Base-by-base conservation (phyloP, 2,113 vertebrate genomes). In the Speoplatyrhinus poulsoni region DNA sequence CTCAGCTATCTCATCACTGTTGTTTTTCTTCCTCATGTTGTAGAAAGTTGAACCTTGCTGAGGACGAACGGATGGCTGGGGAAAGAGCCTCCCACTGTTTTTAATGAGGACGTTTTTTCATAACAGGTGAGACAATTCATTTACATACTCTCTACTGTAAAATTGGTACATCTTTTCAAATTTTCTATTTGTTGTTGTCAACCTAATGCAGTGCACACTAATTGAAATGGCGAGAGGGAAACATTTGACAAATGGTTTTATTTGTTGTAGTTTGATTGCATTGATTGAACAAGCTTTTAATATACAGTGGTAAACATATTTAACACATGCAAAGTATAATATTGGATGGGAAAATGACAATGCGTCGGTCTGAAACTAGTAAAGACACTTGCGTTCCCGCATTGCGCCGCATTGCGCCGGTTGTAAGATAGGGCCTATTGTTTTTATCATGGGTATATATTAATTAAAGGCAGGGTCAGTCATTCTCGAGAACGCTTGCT, bases 1-100 rank as follows among this genome's bases (percentile, higher is more conserved):
- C 6, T 36, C 46, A 68, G 77, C 65, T 78, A 67, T 76, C 70
- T 58, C 73, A 13, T 77, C 46, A 60, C 57, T 76, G 46, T 54
- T 53, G 46, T 69, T 46, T 73, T 16, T 66, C 32, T 53, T 67
- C 33, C 60, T 52, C 70, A 32, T 48, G 55, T 66, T 61, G 46
- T 68, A 66, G 72, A 75, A 60, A 76, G 62, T 74, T 41, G 46
- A 75, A 60, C 76, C 60, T 74, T 41, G 46, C 16, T 3, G 12
- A 63, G 53, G 62, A 65, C 46, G 77, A 19, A 60, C 58, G 49
- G 56, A 81, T 12, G 0, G 56, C 10, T 17, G 4, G 56, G 12
- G 17, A 26, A 15, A 50, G 11, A 50, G 19, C 3, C n/a, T 56
- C 19, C 9, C 12, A 19, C 62, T 72, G 11, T 58, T 46, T 65